Percentiles rank a stretch among this genome's conserved stretches.
These are phyloP conservation scores for Drosophila setifemur DNA, from an alignment of 1,140 invertebrate genomes.

Conservation along the genomic window DNA sequence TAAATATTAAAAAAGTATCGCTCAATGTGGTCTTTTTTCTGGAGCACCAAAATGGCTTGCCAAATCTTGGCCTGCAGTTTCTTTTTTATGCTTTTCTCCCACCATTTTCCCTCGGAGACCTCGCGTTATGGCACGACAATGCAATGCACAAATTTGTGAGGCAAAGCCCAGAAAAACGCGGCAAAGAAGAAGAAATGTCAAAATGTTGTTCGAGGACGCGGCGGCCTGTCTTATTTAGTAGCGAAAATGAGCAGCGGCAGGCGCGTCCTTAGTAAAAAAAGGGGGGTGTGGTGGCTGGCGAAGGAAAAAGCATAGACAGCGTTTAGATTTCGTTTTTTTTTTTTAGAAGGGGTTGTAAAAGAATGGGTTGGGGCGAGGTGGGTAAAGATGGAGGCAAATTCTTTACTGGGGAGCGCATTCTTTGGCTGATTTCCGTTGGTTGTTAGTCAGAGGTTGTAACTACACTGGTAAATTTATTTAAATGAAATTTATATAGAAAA, in stretches of 20 bases:
- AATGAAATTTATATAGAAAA: not conserved
- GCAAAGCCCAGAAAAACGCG: not conserved
- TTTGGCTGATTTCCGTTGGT: slow-evolving; percentile 67
- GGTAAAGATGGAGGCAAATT: slow-evolving; percentile 5
- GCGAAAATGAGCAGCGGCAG: slow-evolving; percentile 75
- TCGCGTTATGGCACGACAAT: slow-evolving; percentile 55
- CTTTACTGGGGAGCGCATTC: slow-evolving; percentile 47
- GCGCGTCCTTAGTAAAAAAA: slow-evolving; percentile 56
- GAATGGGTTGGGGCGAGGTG: not conserved
- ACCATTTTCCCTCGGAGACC: not conserved
- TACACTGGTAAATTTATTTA: not conserved
- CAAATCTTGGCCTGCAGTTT: not conserved
- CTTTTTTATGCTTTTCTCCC: slow-evolving; percentile 3
- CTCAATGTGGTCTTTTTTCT: too few species aligned
- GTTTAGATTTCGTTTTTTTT: slow-evolving; percentile 38
- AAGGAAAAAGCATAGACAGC: slow-evolving; percentile 13
- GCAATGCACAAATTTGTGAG: slow-evolving; percentile 20
- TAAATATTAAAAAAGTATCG: too few species aligned
- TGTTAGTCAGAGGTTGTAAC: slow-evolving; percentile 21
- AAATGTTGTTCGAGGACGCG: slow-evolving; percentile 51
- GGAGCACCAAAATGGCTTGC: too few species aligned
- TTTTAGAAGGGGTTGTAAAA: not conserved
- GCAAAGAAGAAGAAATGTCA: slow-evolving; percentile 44
- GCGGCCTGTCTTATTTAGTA: slow-evolving; percentile 70
- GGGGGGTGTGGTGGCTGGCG: slow-evolving; percentile 1